Evolutionary conservation across 1,140 invertebrate genomes (phyloP), one percentile per base, ranked within the genome.

Genomic region (Lepidotrigona ventralis): DNA sequence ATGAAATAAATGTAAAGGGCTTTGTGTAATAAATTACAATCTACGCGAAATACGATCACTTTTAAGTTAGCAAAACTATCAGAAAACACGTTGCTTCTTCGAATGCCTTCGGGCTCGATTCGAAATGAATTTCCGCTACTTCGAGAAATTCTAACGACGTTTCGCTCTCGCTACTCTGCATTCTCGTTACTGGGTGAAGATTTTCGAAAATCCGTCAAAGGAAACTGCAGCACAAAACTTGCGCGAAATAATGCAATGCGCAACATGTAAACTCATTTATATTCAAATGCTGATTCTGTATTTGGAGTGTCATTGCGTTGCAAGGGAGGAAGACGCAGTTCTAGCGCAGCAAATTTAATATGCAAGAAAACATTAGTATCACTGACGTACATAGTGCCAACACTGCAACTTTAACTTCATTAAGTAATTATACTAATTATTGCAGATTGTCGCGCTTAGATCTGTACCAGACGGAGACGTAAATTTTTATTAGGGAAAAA

Each of bases 361-460:
- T 69, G 12, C 53, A 21, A 9, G 12, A 17, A 75, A 54, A 73
- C 1, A 69, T 11, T 39, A 2, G 17, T 68, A 39, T 68, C 63
- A n/a, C 14, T 33, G 63, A 68, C 12, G 56, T 69, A 17, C 58
- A 51, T 74, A n/a, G 6, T 46, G 33, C 60, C 29, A 66, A 14
- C 73, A 64, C 74, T 78, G 58, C 66, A 66, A 74, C 53, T 88
- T 82, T 85, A 85, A 82, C 71, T 64, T 82, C 66, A 70, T 87
- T 81, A 81, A 71, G 66, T 58, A 26, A 83, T 78, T 83, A 70
- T 46, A 54, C 53, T 85, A 75, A 88, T 85, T 81, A 86, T 74
- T 75, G 80, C 39, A 66, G 71, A 85, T 46, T 17, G 58, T 12
- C 26, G 81, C 23, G 75, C 19, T 84, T 77, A 80, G 77, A 81